phyloP scores from a whole-genome alignment of 2,888 invertebrate genomes.

The Enchytraeus crypticus region DNA sequence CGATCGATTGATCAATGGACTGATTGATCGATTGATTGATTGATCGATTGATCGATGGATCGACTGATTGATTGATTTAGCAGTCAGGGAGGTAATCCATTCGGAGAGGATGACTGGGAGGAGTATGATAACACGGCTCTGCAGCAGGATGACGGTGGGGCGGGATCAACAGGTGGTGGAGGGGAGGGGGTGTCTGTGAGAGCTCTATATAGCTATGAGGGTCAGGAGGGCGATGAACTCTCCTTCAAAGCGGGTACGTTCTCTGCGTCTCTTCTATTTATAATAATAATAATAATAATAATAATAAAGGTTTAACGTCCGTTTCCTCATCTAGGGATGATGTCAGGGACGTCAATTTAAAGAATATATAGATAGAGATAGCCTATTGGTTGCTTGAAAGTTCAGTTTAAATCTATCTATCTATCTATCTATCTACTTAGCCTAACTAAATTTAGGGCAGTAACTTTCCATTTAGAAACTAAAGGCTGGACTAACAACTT shows the following conservation, averaged over 20 bases:
- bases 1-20: too few species aligned
- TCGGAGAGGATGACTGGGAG: constrained; percentile 10
- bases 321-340: too few species aligned
- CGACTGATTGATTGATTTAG: too few species aligned
- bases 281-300: not conserved
- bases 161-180: not conserved
- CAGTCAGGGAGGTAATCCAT: not conserved
- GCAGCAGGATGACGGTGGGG: constrained; percentile 4
- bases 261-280: too few species aligned
- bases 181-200: constrained; percentile 65
- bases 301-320: too few species aligned
- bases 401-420: not conserved
- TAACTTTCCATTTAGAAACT: too few species aligned
- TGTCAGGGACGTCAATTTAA: too few species aligned
- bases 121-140: constrained; percentile 6
- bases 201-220: constrained; percentile 91
- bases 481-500: too few species aligned
- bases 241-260: constrained; percentile 81
- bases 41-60: too few species aligned
- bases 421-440: not conserved
- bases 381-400: not conserved
- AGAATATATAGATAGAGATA: not conserved
- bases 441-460: too few species aligned
- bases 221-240: constrained; percentile 92
- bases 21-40: too few species aligned